Evolutionary conservation across 1,140 invertebrate genomes (phyloP).

Genomic region (Diachasma alloeum): DNA sequence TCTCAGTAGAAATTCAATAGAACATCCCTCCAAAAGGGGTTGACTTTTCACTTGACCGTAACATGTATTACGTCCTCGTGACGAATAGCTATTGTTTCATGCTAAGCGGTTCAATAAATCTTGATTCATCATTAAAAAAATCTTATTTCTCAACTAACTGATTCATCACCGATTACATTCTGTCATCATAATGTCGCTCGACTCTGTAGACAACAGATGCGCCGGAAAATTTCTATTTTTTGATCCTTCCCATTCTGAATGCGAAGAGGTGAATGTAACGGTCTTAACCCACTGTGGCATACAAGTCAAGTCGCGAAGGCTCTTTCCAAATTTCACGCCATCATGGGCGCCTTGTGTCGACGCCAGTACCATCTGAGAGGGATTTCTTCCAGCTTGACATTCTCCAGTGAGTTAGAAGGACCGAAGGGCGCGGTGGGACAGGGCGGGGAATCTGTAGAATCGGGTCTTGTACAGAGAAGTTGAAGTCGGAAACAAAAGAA

Average conservation of each 20-base stretch:
- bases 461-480: neutral
- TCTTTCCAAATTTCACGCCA: slow-evolving; percentile 5
- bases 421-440: neutral
- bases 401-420: neutral
- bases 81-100: no score
- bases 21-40: no score
- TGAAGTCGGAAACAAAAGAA: neutral
- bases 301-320: neutral
- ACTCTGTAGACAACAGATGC: no score
- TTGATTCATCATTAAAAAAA: no score
- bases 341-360: neutral
- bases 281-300: neutral
- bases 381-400: slow-evolving; percentile 7
- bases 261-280: neutral
- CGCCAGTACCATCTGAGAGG: slow-evolving; percentile 2
- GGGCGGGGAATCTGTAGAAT: neutral
- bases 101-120: no score
- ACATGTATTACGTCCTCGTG: no score
- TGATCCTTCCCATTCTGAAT: neutral
- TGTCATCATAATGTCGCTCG: no score
- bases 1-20: no score
- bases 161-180: no score
- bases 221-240: neutral
- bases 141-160: no score
- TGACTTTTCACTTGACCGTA: no score